Evolutionary conservation across 2,888 invertebrate species (phyloP), one percentile per base, ranked within the genome.

Genomic region (Macrosiphum euphorbiae): DNA sequence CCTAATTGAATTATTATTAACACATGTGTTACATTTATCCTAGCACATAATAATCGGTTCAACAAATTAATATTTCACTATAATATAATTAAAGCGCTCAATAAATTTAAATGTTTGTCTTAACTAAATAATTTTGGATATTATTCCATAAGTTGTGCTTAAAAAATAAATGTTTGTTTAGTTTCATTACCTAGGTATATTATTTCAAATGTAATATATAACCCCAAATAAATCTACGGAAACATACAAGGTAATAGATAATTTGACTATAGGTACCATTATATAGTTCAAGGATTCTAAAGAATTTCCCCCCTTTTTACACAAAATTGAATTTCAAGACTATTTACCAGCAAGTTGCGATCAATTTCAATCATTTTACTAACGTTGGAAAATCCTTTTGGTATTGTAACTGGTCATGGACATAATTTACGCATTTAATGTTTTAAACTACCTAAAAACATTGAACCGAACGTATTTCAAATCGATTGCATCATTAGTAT

Each of bases 251-350:
- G 90, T 90, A 86, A 86, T 90, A 86, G 61, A 55, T 94, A 87
- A 87, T 90, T 90, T 90, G n/a, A 50, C 28, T 52, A 41, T 50
- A 78, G 35, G 47, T 55, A 85, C 86, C 41, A 67, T 86, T 86
- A 94, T 90, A 52, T 94, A 90, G 94, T 94, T 90, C 94, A 94
- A 94, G 94, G 94, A 86, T 94, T 94, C 86, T 94, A 52, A 87
- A 86, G 35, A 85, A 52, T 58, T 92, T 47, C 85, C 94, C 61
- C 94, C n/a, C 50, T 92, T 88, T 52, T 90, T 86, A 86, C 85
- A 61, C 41, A 52, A 90, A 61, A 94, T 94, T 61, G 35, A 90
- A 86, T 94, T 86, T 90, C 94, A 94, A 94, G 94, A 87, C 86
- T 94, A 44, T 88, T 92, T 67, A 90, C 58, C 84, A 41, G 67